Evolutionary conservation across 2,797 vertebrate species (phyloP).

Genomic region (Protonibea diacanthus): DNA sequence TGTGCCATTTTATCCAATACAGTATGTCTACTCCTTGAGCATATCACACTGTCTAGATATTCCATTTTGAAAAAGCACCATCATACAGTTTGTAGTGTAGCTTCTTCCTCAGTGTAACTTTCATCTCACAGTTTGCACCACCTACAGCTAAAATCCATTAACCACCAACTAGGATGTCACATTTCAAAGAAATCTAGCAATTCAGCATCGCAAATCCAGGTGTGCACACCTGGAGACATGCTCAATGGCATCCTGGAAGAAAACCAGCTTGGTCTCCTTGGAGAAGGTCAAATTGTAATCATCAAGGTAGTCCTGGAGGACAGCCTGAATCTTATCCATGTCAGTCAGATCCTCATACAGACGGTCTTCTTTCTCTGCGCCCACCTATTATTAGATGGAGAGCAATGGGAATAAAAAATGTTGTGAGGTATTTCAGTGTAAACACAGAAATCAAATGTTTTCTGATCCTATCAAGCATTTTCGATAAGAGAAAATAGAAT

Average conservation of each 20-base stretch:
- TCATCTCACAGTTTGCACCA: constrained; percentile 1
- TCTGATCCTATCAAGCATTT: background rate
- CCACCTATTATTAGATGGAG: constrained; percentile 70
- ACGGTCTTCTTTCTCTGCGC: constrained; percentile 82
- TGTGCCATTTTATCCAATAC: background rate
- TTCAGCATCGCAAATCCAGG: background rate
- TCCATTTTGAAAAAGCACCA: background rate
- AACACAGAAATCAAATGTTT: background rate
- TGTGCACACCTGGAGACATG: constrained; percentile 88
- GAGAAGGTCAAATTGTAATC: constrained; percentile 89
- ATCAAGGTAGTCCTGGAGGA: constrained; percentile 90
- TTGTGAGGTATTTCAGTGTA: background rate
- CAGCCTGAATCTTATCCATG: constrained; percentile 83
- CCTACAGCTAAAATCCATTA: constrained; percentile 21
- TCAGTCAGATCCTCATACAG: constrained; percentile 89
- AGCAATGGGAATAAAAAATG: background rate
- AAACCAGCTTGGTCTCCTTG: constrained; percentile 91
- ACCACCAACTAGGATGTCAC: background rate
- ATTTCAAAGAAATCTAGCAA: background rate
- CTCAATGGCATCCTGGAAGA: constrained; percentile 92
- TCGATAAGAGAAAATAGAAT: background rate
- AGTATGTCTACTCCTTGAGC: background rate
- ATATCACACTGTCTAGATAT: background rate
- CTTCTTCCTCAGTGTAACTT: background rate
- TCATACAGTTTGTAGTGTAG: background rate